Percentiles rank a stretch among this genome's conserved stretches.
phyloP scores from a whole-genome alignment of 2,888 invertebrate species.

The Ormia ochracea region DNA sequence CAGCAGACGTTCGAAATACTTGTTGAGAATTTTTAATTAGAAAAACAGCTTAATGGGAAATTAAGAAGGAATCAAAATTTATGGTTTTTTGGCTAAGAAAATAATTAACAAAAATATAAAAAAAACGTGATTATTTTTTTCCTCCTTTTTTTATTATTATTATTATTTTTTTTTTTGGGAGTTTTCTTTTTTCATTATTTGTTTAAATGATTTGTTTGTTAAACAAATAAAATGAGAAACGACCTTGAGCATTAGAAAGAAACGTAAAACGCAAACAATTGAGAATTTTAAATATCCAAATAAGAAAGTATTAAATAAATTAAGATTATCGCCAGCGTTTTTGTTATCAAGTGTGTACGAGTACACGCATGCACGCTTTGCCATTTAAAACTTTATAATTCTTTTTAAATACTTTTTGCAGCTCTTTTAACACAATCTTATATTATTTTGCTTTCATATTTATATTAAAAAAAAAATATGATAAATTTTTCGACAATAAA shows the following conservation, averaged over 20 bases:
- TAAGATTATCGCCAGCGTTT: neutral
- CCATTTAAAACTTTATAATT: neutral
- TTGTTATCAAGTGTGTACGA: neutral
- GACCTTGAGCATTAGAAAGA: slow-evolving; percentile 57
- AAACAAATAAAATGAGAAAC: slow-evolving; percentile 13
- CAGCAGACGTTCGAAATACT: slow-evolving; percentile 51
- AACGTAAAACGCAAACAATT: neutral
- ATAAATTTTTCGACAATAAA: neutral
- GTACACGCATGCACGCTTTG: neutral
- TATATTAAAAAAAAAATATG: neutral
- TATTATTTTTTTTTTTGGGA: neutral
- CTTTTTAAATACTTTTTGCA: neutral
- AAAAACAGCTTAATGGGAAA: slow-evolving; percentile 45
- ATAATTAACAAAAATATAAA: neutral
- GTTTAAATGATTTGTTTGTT: slow-evolving; percentile 3
- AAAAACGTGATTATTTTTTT: slow-evolving; percentile 29
- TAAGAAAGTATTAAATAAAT: slow-evolving; percentile 1
- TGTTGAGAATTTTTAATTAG: slow-evolving; percentile 58
- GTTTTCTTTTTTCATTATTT: slow-evolving; percentile 21
- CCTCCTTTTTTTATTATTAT: too few relatives aligned
- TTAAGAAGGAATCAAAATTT: slow-evolving; percentile 17
- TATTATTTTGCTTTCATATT: neutral
- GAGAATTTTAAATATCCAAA: neutral
- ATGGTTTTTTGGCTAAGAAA: slow-evolving; percentile 11
- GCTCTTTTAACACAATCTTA: neutral